Base-by-base conservation (phyloP, 2,113 vertebrate species). In the Ammodytes dubius region DNA sequence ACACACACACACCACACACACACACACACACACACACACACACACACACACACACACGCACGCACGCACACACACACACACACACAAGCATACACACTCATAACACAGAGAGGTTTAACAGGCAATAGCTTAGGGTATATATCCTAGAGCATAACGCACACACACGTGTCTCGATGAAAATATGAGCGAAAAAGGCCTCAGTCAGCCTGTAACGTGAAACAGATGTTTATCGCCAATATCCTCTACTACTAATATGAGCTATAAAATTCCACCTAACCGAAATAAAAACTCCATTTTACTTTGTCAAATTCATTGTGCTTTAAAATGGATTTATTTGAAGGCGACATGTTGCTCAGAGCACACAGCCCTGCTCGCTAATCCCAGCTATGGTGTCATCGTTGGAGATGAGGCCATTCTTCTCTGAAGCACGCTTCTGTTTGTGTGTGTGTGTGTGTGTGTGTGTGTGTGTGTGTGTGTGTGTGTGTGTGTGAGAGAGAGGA, bases 241-340 rank as follows among this genome's bases (percentile, higher is more conserved):
- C 66, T 87, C 77, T 81, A 75, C 88, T 83, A 86, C 56, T 82
- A 93, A 85, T 80, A 92, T 83, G 85, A 91, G 39, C 84, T 57
- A 77, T 86, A 87, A 80, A 91, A 84, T 76, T 76, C 82, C 43
- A 81, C 19, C 92, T 87, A 73, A 56, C 76, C 15, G 27, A 64
- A 87, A 47, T 93, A 88, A 90, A 94, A 64, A 70, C 85, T 85
- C 50, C n/a, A 82, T 87, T 91, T 65, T 49, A 85, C 92, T 89
- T 84, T 85, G 89, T 91, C 87, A 91, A 74, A 81, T 69, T 86
- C 42, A 76, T 78, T 84, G 82, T 57, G 82, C 84, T 86, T 88
- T 79, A 59, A 77, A 83, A 88, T 82, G 17, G 89, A 89, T 85
- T 87, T 86, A 82, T 91, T 70, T 35, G 19, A 91, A 93, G 74